Evolutionary conservation across 2,888 invertebrate species (phyloP), one percentile per base, ranked within the genome.

Genomic region (Agrochola lychnidis): DNA sequence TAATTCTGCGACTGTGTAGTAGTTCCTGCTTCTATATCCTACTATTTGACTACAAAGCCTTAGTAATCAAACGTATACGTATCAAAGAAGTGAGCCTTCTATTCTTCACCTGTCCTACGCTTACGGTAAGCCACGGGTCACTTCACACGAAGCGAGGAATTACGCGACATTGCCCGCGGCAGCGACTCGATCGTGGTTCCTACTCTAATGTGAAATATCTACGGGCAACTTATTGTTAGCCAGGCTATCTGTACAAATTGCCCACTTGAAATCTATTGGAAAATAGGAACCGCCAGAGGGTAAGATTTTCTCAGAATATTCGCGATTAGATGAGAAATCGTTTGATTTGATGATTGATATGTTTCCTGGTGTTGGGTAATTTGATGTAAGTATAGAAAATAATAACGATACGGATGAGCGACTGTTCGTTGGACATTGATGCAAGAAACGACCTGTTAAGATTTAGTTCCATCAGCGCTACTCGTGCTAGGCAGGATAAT

Each of bases 41-140:
- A 66, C 45, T 40, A 14, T 63, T 40, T n/a, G 9, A 16, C 16
- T 5, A 30, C 25, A 63, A 63, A 40, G 63, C n/a, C 4, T n/a
- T 63, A n/a, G 7, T 4, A 6, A 22, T 40, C 36, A 62, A 62
- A 22, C 22, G 40, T 7, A 40, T 12, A 30, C 2, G 22, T n/a
- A 63, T 2, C 3, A 36, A 14, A n/a, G 1, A 61, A 71, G 57
- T 82, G 22, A 70, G 22, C 68, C 85, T 82, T 83, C 78, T 82
- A 53, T 48, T 48, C 16, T 85, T 70, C 75, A 70, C 75, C 68
- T 79, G 57, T 64, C 30, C n/a, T 40, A 16, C 70, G 85, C 73
- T 85, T 79, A 87, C 82, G 68, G 83, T 84, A 83, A 82, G 80
- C 61, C 85, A 89, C 87, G 90, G 90, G 88, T 89, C 89, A 88